These are phyloP conservation scores for Cataglyphis altisquamis DNA, from an alignment of 2,888 invertebrate species.

Conservation along the genomic window DNA sequence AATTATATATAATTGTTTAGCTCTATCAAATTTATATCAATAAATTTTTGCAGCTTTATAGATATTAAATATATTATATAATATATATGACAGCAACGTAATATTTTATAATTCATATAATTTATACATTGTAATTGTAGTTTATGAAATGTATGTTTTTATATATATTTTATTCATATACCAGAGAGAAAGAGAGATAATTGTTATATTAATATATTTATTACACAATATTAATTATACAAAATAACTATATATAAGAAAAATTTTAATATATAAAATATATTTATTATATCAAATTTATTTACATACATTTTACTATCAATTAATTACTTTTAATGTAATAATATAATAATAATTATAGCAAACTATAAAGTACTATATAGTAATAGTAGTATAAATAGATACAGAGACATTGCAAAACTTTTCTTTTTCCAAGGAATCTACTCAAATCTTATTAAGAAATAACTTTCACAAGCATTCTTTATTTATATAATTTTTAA, in stretches of 20 bases:
- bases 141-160: background rate
- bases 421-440: too few relatives aligned
- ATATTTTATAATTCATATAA: background rate
- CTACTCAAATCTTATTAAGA: too few relatives aligned
- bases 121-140: background rate
- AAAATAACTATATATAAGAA: background rate
- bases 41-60: background rate
- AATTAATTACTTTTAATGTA: background rate
- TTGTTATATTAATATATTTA: background rate
- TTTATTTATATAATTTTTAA: too few relatives aligned
- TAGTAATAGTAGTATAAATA: too few relatives aligned
- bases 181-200: background rate
- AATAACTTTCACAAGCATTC: too few relatives aligned
- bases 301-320: background rate
- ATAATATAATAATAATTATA: background rate
- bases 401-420: too few relatives aligned
- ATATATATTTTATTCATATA: background rate
- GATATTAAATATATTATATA: background rate
- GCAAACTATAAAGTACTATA: too few relatives aligned
- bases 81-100: background rate
- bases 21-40: background rate
- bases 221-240: background rate
- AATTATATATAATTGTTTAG: background rate
- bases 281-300: constrained; percentile 1
- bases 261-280: background rate